A percentile compares a stretch with the other conserved stretches of the same genome.
phyloP scores from a whole-genome alignment of 2,113 vertebrate genomes.

The Cinclus mexicanus region DNA sequence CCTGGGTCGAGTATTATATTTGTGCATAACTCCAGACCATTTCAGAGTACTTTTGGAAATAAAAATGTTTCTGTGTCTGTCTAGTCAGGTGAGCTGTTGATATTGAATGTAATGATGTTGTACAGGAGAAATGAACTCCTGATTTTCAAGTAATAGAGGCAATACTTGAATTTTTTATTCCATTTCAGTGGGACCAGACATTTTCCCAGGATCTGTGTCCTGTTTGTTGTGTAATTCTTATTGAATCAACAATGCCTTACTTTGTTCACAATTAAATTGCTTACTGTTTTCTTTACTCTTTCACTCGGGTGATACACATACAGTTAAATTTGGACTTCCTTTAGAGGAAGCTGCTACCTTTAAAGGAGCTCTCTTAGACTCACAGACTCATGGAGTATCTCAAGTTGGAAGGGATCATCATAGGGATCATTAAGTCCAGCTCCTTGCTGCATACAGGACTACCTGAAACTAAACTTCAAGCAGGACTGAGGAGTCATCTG shows the following conservation, averaged over 20 bases:
- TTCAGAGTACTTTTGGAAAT: neutral
- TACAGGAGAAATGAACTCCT: neutral
- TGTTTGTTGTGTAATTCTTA: neutral
- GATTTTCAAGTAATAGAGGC: neutral
- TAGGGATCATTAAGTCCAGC: neutral
- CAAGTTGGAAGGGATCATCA: neutral
- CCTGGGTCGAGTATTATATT: neutral
- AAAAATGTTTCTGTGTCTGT: neutral
- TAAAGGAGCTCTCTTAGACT: neutral
- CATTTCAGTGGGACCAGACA: neutral
- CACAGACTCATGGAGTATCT: neutral
- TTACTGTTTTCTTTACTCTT: neutral
- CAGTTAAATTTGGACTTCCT: neutral
- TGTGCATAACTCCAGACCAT: neutral
- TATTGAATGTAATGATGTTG: neutral
- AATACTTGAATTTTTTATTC: neutral
- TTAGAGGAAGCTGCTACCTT: neutral
- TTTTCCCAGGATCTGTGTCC: neutral
- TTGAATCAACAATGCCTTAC: neutral
- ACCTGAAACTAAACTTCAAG: neutral
- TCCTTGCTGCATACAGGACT: neutral
- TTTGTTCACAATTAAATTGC: neutral
- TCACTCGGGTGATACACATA: neutral
- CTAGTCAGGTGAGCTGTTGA: neutral
- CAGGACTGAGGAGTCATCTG: neutral